These are phyloP conservation scores for Polydrusus tereticollis DNA, from an alignment of 2,888 invertebrate species.

Conservation along the genomic window DNA sequence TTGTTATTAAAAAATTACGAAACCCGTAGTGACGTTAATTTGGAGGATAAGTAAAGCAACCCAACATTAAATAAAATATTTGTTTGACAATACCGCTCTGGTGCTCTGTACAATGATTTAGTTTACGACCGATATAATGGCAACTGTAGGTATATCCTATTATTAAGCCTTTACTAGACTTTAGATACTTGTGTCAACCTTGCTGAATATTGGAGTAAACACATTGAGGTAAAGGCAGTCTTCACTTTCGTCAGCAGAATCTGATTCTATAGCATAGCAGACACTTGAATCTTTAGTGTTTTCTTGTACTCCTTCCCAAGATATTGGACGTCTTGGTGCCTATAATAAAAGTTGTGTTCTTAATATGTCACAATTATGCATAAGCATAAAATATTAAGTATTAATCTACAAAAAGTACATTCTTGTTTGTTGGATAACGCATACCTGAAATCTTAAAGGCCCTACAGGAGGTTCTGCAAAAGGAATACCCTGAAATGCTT, in stretches of 20 bases:
- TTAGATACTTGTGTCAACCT: too few relatives aligned
- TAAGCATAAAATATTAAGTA: neutral
- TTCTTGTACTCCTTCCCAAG: conserved; percentile 49
- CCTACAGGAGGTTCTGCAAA: conserved; percentile 51
- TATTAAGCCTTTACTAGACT: too few relatives aligned
- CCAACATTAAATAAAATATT: too few relatives aligned
- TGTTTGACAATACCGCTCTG: too few relatives aligned
- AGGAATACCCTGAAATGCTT: conserved; percentile 53
- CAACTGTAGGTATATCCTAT: too few relatives aligned
- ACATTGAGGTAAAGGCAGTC: conserved; percentile 53
- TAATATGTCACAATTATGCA: too few relatives aligned
- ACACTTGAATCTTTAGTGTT: conserved; percentile 47
- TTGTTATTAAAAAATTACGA: too few relatives aligned
- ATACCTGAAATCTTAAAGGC: conserved; percentile 51
- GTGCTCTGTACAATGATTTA: too few relatives aligned
- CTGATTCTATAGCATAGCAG: conserved; percentile 48
- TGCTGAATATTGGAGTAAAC: conserved; percentile 47
- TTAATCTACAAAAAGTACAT: neutral
- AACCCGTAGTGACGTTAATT: too few relatives aligned
- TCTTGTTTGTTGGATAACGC: neutral
- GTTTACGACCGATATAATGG: too few relatives aligned
- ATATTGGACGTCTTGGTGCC: conserved; percentile 49
- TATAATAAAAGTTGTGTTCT: conserved; percentile 26
- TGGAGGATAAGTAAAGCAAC: too few relatives aligned
- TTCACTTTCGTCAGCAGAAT: conserved; percentile 50